Evolutionary conservation across 2,113 vertebrate species (phyloP).

Genomic region (Ammospiza nelsoni): DNA sequence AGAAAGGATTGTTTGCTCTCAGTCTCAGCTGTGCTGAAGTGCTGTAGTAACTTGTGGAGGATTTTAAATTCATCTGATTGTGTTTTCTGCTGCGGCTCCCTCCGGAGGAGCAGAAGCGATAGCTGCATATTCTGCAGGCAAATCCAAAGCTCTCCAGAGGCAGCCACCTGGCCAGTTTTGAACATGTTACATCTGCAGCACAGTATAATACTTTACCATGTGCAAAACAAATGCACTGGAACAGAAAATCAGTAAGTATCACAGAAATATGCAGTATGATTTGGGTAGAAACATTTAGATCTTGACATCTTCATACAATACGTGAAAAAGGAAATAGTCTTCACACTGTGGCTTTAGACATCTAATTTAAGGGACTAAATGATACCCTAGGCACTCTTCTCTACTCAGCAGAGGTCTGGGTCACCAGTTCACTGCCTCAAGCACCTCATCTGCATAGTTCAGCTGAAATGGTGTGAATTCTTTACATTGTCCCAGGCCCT

Average conservation of each 20-base stretch:
- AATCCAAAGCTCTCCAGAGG: not conserved
- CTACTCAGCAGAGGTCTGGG: not conserved
- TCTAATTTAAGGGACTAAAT: not conserved
- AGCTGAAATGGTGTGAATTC: conserved; percentile 39
- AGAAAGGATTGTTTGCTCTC: not conserved
- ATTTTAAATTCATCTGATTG: not conserved
- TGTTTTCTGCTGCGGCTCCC: conserved; percentile 1
- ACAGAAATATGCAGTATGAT: not conserved
- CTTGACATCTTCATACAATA: conserved; percentile 13
- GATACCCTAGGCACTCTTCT: not conserved
- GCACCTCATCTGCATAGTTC: conserved; percentile 50
- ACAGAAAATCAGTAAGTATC: conserved; percentile 20
- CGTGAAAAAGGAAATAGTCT: not conserved
- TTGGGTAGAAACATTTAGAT: not conserved
- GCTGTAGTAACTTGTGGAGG: not conserved
- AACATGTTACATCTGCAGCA: not conserved
- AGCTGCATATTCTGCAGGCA: conserved; percentile 2
- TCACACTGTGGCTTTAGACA: not conserved
- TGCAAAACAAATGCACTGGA: conserved; percentile 43
- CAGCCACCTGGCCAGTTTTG: conserved; percentile 22
- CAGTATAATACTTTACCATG: not conserved
- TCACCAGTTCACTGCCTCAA: conserved; percentile 34
- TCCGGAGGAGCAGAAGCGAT: not conserved
- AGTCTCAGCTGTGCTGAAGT: not conserved
- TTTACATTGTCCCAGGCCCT: not conserved